Evolutionary conservation across 2,113 vertebrate genomes (phyloP), one percentile per base, ranked within the genome.

Genomic region (Zonotrichia leucophrys): DNA sequence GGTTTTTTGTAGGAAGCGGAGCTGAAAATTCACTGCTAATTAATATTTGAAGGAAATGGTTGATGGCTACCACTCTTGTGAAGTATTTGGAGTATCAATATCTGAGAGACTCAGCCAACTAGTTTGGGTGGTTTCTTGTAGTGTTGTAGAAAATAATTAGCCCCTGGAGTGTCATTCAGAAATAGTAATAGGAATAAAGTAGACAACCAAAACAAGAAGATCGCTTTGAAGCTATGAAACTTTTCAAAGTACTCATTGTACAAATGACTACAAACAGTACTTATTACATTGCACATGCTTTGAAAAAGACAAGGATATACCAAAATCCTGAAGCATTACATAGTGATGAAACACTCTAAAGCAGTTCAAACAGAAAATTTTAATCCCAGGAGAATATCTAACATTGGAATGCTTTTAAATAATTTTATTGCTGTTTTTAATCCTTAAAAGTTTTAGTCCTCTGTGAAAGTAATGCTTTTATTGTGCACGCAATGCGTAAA

Each of bases 401-500:
- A 50, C 15, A 28, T 5, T 63, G 41, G 24, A 89, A 84, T 23
- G 4, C n/a, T 91, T 87, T 94, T 33, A 28, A 87, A 56, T 60
- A 67, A 31, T 47, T 95, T 60, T 42, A 37, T 1, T 28, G 11
- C 12, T 3, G 3, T 31, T 62, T 85, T 63, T 9, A 67, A 52
- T 59, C 30, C 21, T 64, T 52, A 24, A 52, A n/a, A 84, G 5
- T 64, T 88, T 79, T 50, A 52, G 15, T 27, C 4, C 15, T 79
- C 23, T 11, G 5, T 82, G 46, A 79, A 59, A 85, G 9, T 55
- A 59, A n/a, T 0, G 0, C 1, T 76, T 72, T 55, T 39, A 33
- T 30, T 47, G 12, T 25, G 44, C 2, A 5, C 0, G 1, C 15
- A 42, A 10, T 17, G 3, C 16, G 4, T 30, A 62, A 5, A 25